Percentiles rank a stretch among this genome's conserved stretches.
Conservation (phyloP, 1,140 invertebrate species). For the Bombus balteatus region DNA sequence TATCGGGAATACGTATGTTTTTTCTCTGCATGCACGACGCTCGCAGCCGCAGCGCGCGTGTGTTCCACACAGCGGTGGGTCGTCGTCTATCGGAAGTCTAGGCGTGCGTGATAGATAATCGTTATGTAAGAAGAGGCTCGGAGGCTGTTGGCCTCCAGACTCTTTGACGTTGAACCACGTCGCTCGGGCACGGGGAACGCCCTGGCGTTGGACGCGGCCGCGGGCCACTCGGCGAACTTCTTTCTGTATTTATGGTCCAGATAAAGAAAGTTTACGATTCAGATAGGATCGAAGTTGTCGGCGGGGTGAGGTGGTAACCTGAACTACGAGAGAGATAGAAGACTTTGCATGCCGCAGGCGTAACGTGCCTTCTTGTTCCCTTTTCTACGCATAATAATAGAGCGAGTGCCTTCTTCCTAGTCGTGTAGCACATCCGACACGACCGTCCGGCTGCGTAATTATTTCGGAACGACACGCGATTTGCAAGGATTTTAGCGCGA, state of each 20-base stretch:
- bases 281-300: conserved; percentile 28
- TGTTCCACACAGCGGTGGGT: not conserved
- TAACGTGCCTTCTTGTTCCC: not conserved
- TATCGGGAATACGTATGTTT: conserved; percentile 13
- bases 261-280: conserved; percentile 44
- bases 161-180: not conserved
- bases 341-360: not conserved
- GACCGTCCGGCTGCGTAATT: not conserved
- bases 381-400: conserved; percentile 36
- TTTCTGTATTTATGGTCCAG: conserved; percentile 44
- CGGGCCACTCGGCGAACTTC: not conserved
- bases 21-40: not conserved
- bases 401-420: not conserved
- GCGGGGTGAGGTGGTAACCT: not conserved
- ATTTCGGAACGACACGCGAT: conserved; percentile 7
- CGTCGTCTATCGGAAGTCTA: conserved; percentile 68
- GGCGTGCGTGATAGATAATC: conserved; percentile 64
- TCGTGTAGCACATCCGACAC: not conserved
- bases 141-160: conserved; percentile 61
- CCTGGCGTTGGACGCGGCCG: not conserved
- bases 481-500: not conserved
- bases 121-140: conserved; percentile 63
- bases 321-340: not conserved
- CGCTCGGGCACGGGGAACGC: conserved; percentile 7
- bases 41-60: not conserved